Conservation (phyloP, 2,888 invertebrate genomes). For the Elmis aenea region DNA sequence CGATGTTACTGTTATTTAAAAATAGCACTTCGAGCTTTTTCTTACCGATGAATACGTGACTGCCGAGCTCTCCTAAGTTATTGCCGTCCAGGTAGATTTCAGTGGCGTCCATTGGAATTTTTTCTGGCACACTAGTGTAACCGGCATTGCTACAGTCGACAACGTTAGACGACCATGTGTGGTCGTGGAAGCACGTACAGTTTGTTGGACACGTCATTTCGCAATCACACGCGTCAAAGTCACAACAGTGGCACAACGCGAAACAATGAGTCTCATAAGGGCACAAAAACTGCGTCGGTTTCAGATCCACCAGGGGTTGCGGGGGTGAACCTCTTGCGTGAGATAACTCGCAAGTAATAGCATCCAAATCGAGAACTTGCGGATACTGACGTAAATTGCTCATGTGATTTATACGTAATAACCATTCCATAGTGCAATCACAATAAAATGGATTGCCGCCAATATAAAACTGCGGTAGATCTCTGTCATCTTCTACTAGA, state of each 20-base stretch:
- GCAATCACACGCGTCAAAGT: constrained; percentile 87
- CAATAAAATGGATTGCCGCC: constrained; percentile 80
- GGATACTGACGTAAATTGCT: constrained; percentile 69
- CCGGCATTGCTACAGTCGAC: constrained; percentile 76
- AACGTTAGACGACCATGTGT: constrained; percentile 79
- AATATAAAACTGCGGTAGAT: constrained; percentile 73
- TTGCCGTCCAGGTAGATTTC: constrained; percentile 83
- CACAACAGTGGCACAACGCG: constrained; percentile 82
- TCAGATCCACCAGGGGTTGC: constrained; percentile 62
- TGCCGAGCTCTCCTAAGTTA: constrained; percentile 69
- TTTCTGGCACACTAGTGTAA: constrained; percentile 68
- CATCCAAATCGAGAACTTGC: constrained; percentile 73
- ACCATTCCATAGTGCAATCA: constrained; percentile 85
- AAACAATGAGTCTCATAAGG: constrained; percentile 79
- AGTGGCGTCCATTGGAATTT: constrained; percentile 86
- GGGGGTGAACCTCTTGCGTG: constrained; percentile 59
- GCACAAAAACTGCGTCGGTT: constrained; percentile 74
- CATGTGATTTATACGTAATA: constrained; percentile 72
- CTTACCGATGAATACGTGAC: constrained; percentile 83
- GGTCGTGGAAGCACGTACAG: constrained; percentile 84
- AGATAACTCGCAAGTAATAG: constrained; percentile 70
- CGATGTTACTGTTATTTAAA: constrained; percentile 73
- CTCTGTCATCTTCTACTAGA: constrained; percentile 59
- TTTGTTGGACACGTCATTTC: constrained; percentile 85
- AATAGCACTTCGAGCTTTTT: constrained; percentile 73